phyloP scores from a whole-genome alignment of 1,140 invertebrate species.

The Macrobrachium rosenbergii region DNA sequence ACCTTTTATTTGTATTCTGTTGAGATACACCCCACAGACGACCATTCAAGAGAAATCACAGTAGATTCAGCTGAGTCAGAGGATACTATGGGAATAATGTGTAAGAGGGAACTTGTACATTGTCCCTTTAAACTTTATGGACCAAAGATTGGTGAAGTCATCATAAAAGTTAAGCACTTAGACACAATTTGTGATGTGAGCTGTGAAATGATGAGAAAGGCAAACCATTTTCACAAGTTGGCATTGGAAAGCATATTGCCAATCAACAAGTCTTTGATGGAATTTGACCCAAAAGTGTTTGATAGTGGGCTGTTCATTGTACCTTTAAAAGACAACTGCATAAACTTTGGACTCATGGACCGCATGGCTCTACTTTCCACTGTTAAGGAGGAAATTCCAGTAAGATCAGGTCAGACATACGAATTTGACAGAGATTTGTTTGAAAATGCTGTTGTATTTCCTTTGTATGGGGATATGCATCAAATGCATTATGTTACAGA shows the following conservation, averaged over 20 bases:
- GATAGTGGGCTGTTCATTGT: conserved; percentile 32
- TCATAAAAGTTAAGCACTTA: conserved; percentile 33
- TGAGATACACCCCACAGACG: conserved; percentile 4
- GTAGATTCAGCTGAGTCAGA: conserved; percentile 23
- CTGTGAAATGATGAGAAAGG: conserved; percentile 12
- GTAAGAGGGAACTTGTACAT: conserved; percentile 9
- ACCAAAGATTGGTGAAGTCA: conserved; percentile 60
- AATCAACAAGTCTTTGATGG: conserved; percentile 25
- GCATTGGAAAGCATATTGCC: conserved; percentile 46
- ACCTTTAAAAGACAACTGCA: conserved; percentile 2
- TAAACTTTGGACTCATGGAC: neutral
- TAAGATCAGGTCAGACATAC: neutral
- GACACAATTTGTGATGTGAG: neutral
- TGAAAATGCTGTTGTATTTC: conserved; percentile 51
- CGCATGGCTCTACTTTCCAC: neutral
- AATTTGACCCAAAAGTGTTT: neutral
- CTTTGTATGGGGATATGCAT: conserved; percentile 23
- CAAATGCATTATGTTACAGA: conserved; percentile 42
- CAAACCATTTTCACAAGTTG: conserved; percentile 58
- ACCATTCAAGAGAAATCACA: neutral
- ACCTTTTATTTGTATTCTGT: conserved; percentile 24
- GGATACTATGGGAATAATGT: conserved; percentile 33
- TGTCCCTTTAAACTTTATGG: conserved; percentile 57
- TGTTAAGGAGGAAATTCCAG: neutral
- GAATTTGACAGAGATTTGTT: conserved; percentile 36